These are phyloP conservation scores for Atta colombica DNA, from an alignment of 1,140 invertebrate species.

Conservation along the genomic window DNA sequence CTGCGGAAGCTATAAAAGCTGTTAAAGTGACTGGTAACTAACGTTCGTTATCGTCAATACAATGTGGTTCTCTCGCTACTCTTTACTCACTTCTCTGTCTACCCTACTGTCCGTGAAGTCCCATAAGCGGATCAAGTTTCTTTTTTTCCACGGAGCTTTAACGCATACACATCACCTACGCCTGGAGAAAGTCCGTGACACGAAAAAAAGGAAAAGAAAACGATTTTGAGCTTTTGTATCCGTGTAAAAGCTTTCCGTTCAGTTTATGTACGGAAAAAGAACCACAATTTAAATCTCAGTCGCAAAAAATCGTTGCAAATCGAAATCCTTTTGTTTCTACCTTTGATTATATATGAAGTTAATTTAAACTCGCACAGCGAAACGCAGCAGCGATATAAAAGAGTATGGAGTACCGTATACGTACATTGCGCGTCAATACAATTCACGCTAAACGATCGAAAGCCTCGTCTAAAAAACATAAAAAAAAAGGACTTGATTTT, in stretches of 20 bases:
- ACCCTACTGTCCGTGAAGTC: slow-evolving; percentile 42
- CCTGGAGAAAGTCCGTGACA: slow-evolving; percentile 3
- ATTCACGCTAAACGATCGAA: not conserved
- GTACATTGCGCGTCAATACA: not conserved
- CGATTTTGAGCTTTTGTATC: slow-evolving; percentile 41
- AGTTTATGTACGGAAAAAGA: slow-evolving; percentile 15
- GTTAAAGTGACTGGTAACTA: slow-evolving; percentile 59
- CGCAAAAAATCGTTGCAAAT: not conserved
- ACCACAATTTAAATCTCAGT: not conserved
- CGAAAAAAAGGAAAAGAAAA: not conserved
- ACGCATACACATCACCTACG: slow-evolving; percentile 6
- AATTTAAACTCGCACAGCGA: slow-evolving; percentile 6
- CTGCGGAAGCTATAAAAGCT: slow-evolving; percentile 59
- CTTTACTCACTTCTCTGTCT: slow-evolving; percentile 51
- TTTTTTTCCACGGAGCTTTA: slow-evolving; percentile 20
- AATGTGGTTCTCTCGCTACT: slow-evolving; percentile 41
- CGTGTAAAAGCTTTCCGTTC: slow-evolving; percentile 14
- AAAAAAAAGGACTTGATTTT: not conserved
- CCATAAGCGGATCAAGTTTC: slow-evolving; percentile 53
- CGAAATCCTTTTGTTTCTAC: not conserved
- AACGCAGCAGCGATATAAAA: not conserved
- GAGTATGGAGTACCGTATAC: not conserved
- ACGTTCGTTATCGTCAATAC: slow-evolving; percentile 59
- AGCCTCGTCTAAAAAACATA: not conserved
- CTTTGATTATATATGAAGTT: not conserved